These are phyloP conservation scores for Stratiomys singularior DNA, from an alignment of 2,888 invertebrate genomes.

Conservation along the genomic window DNA sequence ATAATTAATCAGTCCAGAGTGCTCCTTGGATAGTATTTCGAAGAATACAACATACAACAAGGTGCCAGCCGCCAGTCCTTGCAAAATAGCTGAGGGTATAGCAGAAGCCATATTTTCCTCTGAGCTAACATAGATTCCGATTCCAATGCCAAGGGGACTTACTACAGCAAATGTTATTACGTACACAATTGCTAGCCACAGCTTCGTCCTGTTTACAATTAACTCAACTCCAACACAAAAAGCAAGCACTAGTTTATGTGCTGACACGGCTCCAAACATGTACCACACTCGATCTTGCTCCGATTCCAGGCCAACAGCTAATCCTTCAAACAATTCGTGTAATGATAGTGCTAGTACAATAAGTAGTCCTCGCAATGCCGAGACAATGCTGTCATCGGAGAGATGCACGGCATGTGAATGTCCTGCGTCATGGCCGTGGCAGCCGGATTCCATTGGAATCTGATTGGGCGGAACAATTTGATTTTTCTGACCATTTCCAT, in stretches of 20 bases:
- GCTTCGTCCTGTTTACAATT: constrained; percentile 75
- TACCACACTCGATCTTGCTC: constrained; percentile 74
- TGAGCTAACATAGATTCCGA: constrained; percentile 73
- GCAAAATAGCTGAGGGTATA: constrained; percentile 72
- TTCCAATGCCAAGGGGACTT: constrained; percentile 82
- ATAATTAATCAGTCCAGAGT: constrained; percentile 73
- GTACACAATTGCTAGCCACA: constrained; percentile 72
- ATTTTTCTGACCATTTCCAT: neutral
- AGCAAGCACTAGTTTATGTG: constrained; percentile 87
- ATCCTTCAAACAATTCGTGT: constrained; percentile 87
- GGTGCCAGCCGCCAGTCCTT: constrained; percentile 92
- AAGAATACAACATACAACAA: constrained; percentile 97
- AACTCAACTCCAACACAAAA: constrained; percentile 90
- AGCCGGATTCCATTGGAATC: constrained; percentile 44
- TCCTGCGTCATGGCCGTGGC: constrained; percentile 51
- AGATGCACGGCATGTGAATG: constrained; percentile 55
- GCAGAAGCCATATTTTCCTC: constrained; percentile 70
- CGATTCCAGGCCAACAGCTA: constrained; percentile 82
- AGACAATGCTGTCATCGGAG: constrained; percentile 59
- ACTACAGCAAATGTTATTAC: constrained; percentile 81
- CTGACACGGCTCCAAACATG: constrained; percentile 85
- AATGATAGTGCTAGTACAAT: constrained; percentile 85
- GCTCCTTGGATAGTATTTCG: constrained; percentile 78
- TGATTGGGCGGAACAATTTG: neutral
- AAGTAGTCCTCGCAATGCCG: constrained; percentile 75